Evolutionary conservation across 1,140 invertebrate species (phyloP), one percentile per base, ranked within the genome.

Genomic region (Dermatophagoides farinae): DNA sequence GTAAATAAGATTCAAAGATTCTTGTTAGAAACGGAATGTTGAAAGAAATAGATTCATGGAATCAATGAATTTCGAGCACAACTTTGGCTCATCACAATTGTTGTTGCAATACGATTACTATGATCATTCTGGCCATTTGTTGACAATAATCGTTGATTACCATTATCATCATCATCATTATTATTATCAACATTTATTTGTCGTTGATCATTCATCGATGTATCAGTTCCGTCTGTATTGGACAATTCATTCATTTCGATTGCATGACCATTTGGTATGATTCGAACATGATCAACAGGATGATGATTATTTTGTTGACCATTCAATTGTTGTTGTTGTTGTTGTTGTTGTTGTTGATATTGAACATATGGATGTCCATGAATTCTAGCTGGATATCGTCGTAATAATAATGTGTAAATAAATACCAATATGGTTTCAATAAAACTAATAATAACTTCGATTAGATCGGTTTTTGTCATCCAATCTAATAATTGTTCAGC

Each of bases 181-280:
- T 47, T 6, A 47, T 4, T 8, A 47, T 8, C 22, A 47, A 4
- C 46, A 47, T 47, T 47, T 8, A 18, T 4, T 18, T 20, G n/a
- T 23, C 8, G 18, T 47, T 23, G 18, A 47, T 8, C 46, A 20
- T 47, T 23, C n/a, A n/a, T n/a, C n/a, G n/a, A n/a, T n/a, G n/a
- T n/a, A n/a, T n/a, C n/a, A 47, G 46, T 9, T 20, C 22, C 9
- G 8, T 23, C 46, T 1, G n/a, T 23, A 47, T 20, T 47, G 9
- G 46, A 47, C 9, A 31, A 31, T 31, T 31, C 31, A 31, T 55
- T 39, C 53, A 55, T 55, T 40, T 55, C 53, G n/a, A 55, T 55
- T 41, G 53, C 53, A 55, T 55, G 53, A 25, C 53, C 53, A 40
- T 55, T 55, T 16, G 25, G 53, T 12, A 38, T n/a, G 1, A 12